Percentiles rank a stretch among this genome's conserved stretches.
phyloP scores from a whole-genome alignment of 2,888 invertebrate genomes.

The Meteorus colon region DNA sequence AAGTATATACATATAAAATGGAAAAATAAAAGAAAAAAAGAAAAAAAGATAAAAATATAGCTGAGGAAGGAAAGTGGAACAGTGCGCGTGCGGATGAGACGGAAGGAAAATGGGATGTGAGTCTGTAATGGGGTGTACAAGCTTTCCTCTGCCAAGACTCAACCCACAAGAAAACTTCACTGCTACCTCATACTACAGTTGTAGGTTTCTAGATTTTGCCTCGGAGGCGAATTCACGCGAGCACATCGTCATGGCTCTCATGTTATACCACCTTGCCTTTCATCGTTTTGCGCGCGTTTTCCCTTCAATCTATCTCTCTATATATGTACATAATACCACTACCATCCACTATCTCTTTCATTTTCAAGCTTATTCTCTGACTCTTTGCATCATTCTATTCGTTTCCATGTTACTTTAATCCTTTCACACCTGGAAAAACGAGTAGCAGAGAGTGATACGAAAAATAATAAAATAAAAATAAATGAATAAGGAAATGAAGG shows the following conservation, averaged over 20 bases:
- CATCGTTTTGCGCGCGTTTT: conserved; percentile 12
- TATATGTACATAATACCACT: background rate
- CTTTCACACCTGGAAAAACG: conserved; percentile 18
- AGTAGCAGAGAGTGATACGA: conserved; percentile 7
- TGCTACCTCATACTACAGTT: background rate
- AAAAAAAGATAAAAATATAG: conserved; percentile 4
- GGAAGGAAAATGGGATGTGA: conserved; percentile 43
- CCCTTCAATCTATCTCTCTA: background rate
- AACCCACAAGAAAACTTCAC: conserved; percentile 46
- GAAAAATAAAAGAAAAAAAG: background rate
- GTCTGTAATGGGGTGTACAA: conserved; percentile 47
- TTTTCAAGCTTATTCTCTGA: background rate
- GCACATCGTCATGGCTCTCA: conserved; percentile 42
- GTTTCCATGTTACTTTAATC: conserved; percentile 7
- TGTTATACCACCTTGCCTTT: conserved; percentile 20
- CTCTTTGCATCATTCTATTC: conserved; percentile 1
- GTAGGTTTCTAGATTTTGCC: conserved; percentile 31
- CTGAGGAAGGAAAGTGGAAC: conserved; percentile 17
- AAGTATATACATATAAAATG: background rate
- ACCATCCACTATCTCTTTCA: conserved; percentile 2
- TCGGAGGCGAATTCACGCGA: conserved; percentile 28
- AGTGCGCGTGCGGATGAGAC: conserved; percentile 18
- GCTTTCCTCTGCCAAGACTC: conserved; percentile 48
- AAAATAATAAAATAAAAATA: background rate
- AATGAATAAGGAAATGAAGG: conserved; percentile 13